Percentiles rank a stretch among this genome's conserved stretches.
These are phyloP conservation scores for Diabrotica balteata DNA, from an alignment of 2,888 invertebrate genomes.

Conservation along the genomic window DNA sequence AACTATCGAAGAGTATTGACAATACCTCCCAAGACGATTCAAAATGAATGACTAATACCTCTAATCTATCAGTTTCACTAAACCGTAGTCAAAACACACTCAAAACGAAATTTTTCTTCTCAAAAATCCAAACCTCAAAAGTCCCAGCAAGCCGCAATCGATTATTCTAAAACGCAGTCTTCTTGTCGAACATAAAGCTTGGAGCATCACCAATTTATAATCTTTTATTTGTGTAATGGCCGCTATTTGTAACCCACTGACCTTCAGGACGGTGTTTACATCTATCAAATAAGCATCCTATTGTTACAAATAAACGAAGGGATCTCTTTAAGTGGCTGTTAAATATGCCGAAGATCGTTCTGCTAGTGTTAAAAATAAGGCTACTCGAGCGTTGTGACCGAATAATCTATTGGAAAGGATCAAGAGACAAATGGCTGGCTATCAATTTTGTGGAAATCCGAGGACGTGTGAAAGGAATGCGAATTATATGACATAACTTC, in stretches of 20 bases:
- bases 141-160: slow-evolving; percentile 48
- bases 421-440: slow-evolving; percentile 55
- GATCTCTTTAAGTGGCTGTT: slow-evolving; percentile 38
- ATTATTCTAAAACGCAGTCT: slow-evolving; percentile 45
- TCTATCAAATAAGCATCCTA: slow-evolving; percentile 46
- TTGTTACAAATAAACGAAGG: slow-evolving; percentile 44
- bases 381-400: slow-evolving; percentile 46
- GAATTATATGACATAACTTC: slow-evolving; percentile 3
- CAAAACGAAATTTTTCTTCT: slow-evolving; percentile 25
- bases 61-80: slow-evolving; percentile 25
- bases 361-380: slow-evolving; percentile 54
- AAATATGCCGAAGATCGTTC: slow-evolving; percentile 50
- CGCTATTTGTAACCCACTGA: slow-evolving; percentile 56
- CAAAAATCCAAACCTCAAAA: slow-evolving; percentile 27
- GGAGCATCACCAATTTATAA: slow-evolving; percentile 59
- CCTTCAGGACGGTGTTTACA: slow-evolving; percentile 50
- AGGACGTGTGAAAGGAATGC: slow-evolving; percentile 21
- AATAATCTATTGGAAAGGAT: slow-evolving; percentile 47
- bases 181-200: slow-evolving; percentile 42
- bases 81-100: slow-evolving; percentile 31
- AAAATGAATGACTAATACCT: slow-evolving; percentile 21
- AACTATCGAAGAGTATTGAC: neutral
- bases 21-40: slow-evolving; percentile 21
- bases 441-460: slow-evolving; percentile 50
- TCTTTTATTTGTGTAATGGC: slow-evolving; percentile 57